Percentiles rank a stretch among this genome's conserved stretches.
Evolutionary conservation across 2,888 invertebrate genomes (phyloP).

Genomic region (Ferdinandea cuprea): DNA sequence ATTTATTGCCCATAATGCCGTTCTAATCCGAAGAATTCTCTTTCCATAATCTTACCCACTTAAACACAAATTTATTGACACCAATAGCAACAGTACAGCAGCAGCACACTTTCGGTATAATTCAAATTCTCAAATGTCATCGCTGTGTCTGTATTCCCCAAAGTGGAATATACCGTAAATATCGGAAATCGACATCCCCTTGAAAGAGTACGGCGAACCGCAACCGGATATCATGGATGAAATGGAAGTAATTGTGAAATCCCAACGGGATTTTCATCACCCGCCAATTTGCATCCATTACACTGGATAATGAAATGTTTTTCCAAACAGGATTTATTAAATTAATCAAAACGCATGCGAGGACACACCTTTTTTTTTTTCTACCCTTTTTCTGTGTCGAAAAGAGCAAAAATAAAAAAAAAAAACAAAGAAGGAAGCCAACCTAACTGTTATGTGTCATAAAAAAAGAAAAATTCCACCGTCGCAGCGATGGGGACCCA

Average conservation of each 20-base stretch:
- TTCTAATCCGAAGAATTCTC: slow-evolving; percentile 43
- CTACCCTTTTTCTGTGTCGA: slow-evolving; percentile 10
- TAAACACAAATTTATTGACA: slow-evolving; percentile 70
- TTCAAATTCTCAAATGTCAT: slow-evolving; percentile 60
- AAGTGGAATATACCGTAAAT: slow-evolving; percentile 53
- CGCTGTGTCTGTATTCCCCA: slow-evolving; percentile 57
- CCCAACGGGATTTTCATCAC: slow-evolving; percentile 68
- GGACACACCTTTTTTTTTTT: slow-evolving; percentile 35
- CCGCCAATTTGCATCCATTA: slow-evolving; percentile 71
- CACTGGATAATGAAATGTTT: slow-evolving; percentile 67
- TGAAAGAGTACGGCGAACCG: slow-evolving; percentile 45
- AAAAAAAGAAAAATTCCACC: slow-evolving; percentile 51
- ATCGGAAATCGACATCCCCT: slow-evolving; percentile 35
- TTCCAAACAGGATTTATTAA: slow-evolving; percentile 65
- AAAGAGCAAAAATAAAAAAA: not conserved
- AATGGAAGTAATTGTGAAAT: slow-evolving; percentile 50
- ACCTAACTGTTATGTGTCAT: slow-evolving; percentile 51
- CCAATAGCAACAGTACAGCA: too few species aligned
- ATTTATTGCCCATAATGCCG: slow-evolving; percentile 5
- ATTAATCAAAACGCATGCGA: slow-evolving; percentile 51
- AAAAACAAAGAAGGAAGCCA: slow-evolving; percentile 35
- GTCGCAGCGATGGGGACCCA: slow-evolving; percentile 1
- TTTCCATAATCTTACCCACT: slow-evolving; percentile 60
- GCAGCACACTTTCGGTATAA: slow-evolving; percentile 56
- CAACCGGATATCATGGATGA: slow-evolving; percentile 69